These are phyloP conservation scores for Benitochromis conjunctus DNA, from an alignment of 2,113 vertebrate species.

Conservation along the genomic window DNA sequence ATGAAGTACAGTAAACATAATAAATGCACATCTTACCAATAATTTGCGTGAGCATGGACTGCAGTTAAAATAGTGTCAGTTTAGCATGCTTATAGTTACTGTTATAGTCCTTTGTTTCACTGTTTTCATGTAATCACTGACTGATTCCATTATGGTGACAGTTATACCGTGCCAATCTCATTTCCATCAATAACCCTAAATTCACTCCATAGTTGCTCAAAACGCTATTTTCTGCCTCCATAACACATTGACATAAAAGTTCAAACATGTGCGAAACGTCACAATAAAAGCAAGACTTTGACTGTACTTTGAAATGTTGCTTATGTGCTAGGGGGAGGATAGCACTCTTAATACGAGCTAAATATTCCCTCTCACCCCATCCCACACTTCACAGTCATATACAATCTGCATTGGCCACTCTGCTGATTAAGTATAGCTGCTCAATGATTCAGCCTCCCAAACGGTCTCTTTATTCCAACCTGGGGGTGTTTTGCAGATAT, in stretches of 20 bases:
- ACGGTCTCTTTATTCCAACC: constrained; percentile 36
- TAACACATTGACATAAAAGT: background rate
- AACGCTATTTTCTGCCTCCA: background rate
- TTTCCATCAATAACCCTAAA: background rate
- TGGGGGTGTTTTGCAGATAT: constrained; percentile 30
- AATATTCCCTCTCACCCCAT: constrained; percentile 19
- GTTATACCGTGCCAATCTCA: background rate
- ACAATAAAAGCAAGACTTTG: background rate
- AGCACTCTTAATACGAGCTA: background rate
- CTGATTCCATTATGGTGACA: background rate
- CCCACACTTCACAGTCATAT: constrained; percentile 9
- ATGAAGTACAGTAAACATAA: background rate
- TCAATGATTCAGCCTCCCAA: constrained; percentile 21
- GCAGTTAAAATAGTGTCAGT: background rate
- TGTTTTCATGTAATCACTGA: background rate
- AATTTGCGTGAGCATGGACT: background rate
- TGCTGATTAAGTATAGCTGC: constrained; percentile 4
- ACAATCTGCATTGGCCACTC: background rate
- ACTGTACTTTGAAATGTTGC: background rate
- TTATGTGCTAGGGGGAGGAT: background rate
- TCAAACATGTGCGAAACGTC: background rate
- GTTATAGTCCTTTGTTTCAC: background rate
- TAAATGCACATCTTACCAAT: background rate
- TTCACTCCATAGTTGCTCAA: background rate
- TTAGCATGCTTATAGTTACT: background rate